Evolutionary conservation across 2,113 vertebrate species (phyloP), one percentile per base, ranked within the genome.

Genomic region (Carassius gibelio): DNA sequence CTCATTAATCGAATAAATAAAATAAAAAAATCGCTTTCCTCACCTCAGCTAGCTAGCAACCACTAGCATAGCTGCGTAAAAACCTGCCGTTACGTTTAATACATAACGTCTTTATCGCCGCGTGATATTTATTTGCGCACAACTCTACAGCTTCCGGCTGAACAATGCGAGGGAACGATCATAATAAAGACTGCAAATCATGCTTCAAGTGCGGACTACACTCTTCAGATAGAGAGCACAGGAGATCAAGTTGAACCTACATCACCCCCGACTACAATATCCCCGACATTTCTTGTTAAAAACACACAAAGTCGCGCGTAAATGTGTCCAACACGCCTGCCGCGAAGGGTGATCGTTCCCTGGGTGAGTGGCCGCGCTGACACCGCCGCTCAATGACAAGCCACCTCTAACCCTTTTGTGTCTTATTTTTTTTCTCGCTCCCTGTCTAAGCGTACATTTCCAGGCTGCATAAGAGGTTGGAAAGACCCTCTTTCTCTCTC

Each of bases 381-480:
- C 94, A 93, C 93, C 88, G 90, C 95, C 89, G 93, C 94, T 90
- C 92, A 94, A 93, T 96, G 96, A 95, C 95, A 94, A 94, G 95
- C 94, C 95, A 94, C 96, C 96, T 95, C 94, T 92, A 95, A 95
- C 95, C 95, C 94, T 96, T 96, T 96, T 96, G 95, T 95, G 91
- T 92, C 88, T 90, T 90, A 92, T 91, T 90, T 87, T 88, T 89
- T 88, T 89, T 7, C 83, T 87, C 90, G 88, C 80, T 90, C 89
- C 91, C 89, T 91, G 89, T 85, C 92, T 93, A 90, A 93, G 86
- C 91, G 88, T 90, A 21, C 23, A 93, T 89, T 90, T 91, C 92
- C 93, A 93, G 87, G 92, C 91, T 91, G 92, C 92, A 93, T 95
- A 95, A 71, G 89, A 89, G 93, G 94, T 93, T 91, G 93, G 79